A percentile compares a stretch with the other conserved stretches of the same genome.
phyloP scores from a whole-genome alignment of 2,797 vertebrate genomes.

The Xenops minutus region DNA sequence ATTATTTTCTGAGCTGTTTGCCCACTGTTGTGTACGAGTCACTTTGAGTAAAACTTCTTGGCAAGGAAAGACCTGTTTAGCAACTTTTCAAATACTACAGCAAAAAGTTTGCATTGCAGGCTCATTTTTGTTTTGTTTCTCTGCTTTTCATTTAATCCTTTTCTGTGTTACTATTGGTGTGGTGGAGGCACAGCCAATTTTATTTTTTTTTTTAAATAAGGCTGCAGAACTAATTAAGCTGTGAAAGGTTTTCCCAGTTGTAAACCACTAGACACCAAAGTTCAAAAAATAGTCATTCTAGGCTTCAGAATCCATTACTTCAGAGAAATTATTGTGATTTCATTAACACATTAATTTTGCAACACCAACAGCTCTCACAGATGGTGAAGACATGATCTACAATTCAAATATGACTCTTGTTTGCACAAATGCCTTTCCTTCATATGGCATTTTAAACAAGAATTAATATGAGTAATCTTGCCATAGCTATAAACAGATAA shows the following conservation, averaged over 20 bases:
- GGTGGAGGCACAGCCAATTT: constrained; percentile 69
- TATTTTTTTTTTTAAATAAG: constrained; percentile 68
- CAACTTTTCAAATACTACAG: constrained; percentile 77
- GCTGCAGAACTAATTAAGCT: constrained; percentile 79
- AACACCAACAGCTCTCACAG: constrained; percentile 86
- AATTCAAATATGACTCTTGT: constrained; percentile 87
- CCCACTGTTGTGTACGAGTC: constrained; percentile 70
- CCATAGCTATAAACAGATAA: constrained; percentile 87
- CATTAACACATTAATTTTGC: constrained; percentile 88
- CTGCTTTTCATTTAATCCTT: constrained; percentile 36
- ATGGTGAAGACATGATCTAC: constrained; percentile 86
- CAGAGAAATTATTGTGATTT: constrained; percentile 87
- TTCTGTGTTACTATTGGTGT: constrained; percentile 64
- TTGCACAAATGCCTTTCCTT: constrained; percentile 86
- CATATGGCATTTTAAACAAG: constrained; percentile 87
- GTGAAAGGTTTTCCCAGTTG: constrained; percentile 78
- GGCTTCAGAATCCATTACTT: constrained; percentile 80
- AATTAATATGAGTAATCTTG: constrained; percentile 86
- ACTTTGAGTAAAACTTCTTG: constrained; percentile 76
- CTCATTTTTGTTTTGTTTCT: constrained; percentile 42
- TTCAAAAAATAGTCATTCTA: constrained; percentile 81
- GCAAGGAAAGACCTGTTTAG: constrained; percentile 73
- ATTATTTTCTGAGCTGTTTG: constrained; percentile 75
- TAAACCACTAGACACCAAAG: constrained; percentile 78
- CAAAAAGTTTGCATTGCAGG: constrained; percentile 71